These are phyloP conservation scores for Silurus meridionalis DNA, from an alignment of 2,113 vertebrate species.

Conservation along the genomic window DNA sequence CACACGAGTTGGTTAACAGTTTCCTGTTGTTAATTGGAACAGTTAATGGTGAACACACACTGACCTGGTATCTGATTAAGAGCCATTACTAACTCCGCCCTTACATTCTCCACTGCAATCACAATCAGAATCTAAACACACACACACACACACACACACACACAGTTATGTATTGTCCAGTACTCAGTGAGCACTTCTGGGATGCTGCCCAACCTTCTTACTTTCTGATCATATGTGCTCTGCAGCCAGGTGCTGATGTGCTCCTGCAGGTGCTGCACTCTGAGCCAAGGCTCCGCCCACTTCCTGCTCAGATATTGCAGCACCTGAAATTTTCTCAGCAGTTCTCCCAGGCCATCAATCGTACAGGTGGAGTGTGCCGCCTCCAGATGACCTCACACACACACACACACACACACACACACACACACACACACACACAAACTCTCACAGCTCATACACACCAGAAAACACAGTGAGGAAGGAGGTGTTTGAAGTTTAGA, in stretches of 20 bases:
- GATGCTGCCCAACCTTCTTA: not conserved
- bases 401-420: conserved; percentile 14
- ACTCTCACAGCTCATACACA: not conserved
- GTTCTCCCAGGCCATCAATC: conserved; percentile 73
- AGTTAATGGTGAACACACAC: conserved; percentile 16
- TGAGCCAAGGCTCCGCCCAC: conserved; percentile 75
- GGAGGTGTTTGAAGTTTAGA: not conserved
- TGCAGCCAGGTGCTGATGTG: conserved; percentile 73
- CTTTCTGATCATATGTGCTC: conserved; percentile 47
- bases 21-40: not conserved
- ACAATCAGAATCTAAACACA: conserved; percentile 70
- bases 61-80: conserved; percentile 78
- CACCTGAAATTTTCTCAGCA: conserved; percentile 81
- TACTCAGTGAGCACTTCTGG: not conserved
- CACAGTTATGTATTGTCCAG: not conserved
- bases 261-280: conserved; percentile 76
- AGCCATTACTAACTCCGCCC: conserved; percentile 64
- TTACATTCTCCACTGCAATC: conserved; percentile 63
- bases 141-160: not conserved
- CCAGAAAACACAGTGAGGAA: not conserved
- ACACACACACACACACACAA: not conserved
- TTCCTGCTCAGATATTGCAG: conserved; percentile 76
- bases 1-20: not conserved
- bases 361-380: conserved; percentile 73
- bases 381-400: conserved; percentile 79